Evolutionary conservation across 23 tunicate species (phyloP).

Genomic region (Ascidia mentula): DNA sequence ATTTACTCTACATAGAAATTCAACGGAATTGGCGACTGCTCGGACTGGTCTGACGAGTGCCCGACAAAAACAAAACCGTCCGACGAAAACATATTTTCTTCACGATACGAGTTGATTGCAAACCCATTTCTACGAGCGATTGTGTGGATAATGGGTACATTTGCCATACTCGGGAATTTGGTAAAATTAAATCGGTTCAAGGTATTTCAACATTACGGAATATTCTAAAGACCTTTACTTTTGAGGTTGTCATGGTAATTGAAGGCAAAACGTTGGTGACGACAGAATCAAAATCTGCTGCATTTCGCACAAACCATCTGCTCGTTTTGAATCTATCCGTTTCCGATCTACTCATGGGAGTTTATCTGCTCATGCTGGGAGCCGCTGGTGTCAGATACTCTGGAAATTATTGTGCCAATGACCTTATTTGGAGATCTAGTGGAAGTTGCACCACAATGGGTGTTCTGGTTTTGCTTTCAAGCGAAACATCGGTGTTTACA

Average conservation of each 20-base stretch:
- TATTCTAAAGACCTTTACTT: background rate
- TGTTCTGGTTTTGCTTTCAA: constrained; percentile 32
- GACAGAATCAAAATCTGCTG: background rate
- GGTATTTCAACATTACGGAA: background rate
- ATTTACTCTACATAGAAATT: too few species aligned
- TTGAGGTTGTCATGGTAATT: background rate
- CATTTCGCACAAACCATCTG: constrained; percentile 24
- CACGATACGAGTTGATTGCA: constrained; percentile 67
- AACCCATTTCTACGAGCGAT: constrained; percentile 58
- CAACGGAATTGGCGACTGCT: constrained; percentile 80
- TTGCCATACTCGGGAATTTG: constrained; percentile 73
- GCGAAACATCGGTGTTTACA: constrained; percentile 46
- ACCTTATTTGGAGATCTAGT: constrained; percentile 36
- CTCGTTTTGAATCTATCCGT: constrained; percentile 25
- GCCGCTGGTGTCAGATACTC: constrained; percentile 12
- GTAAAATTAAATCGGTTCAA: constrained; percentile 14
- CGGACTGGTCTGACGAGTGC: constrained; percentile 97
- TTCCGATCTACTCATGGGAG: constrained; percentile 40
- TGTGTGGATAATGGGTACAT: constrained; percentile 79
- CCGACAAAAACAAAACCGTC: constrained; percentile 36
- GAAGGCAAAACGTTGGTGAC: constrained; percentile 1
- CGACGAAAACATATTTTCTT: constrained; percentile 39
- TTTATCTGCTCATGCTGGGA: constrained; percentile 37
- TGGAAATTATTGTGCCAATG: constrained; percentile 26
- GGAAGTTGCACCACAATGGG: constrained; percentile 30